Evolutionary conservation across 2,888 invertebrate species (phyloP), one percentile per base, ranked within the genome.

Genomic region (Amiota mariae): DNA sequence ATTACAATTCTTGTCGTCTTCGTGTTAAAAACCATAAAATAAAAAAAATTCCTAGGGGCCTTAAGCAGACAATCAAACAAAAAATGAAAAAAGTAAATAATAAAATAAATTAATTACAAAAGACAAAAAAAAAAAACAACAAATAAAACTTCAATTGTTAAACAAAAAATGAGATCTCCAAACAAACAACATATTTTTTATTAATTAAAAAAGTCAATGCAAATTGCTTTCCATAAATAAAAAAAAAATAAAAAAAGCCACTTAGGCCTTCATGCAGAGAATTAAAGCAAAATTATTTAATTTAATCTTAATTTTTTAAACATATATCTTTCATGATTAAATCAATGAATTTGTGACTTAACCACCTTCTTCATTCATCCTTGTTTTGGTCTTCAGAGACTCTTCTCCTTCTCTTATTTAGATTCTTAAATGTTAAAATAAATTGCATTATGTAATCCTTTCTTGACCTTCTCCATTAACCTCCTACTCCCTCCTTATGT

Each of bases 131-230:
- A 76, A 71, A 73, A 20, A 74, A 74, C 76, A 67, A 70, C 74
- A 76, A 76, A 61, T 59, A 76, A 71, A 68, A 56, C 57, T 75
- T 47, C 77, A 51, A 59, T 18, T 59, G 59, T 67, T 64, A 76
- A 71, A 73, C 46, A 75, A 74, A 77, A 67, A 71, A 75, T 74
- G 73, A 70, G 83, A 83, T 83, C 83, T 83, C 83, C 79, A 84
- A 36, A 36, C 36, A 36, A 36, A 36, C 36, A 36, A 36, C 3
- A 36, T 36, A 36, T 36, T 36, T 36, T 36, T 36, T 36, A 6
- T 36, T 36, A 36, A 36, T 36, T 6, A 36, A 84, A 51, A 68
- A 51, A 68, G 67, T 68, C 67, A 68, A 54, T 13, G 36, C n/a
- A 36, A 36, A 10, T 68, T 68, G 48, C 48, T 66, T 66, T 63